Evolutionary conservation across 2,888 invertebrate species (phyloP), one percentile per base, ranked within the genome.

Genomic region (Hydriomena furcata): DNA sequence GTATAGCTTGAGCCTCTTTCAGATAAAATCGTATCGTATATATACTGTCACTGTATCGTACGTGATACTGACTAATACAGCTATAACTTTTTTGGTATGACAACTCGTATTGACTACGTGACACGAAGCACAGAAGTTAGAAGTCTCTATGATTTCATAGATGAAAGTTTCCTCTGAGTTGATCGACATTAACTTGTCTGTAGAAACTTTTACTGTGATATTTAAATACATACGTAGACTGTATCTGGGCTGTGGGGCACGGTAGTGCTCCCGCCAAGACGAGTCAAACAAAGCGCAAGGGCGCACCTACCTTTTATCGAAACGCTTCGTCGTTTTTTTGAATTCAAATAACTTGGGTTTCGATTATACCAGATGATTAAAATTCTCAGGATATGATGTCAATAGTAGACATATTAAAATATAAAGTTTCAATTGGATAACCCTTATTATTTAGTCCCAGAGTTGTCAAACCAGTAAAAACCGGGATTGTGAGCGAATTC

Each of bases 91-190:
- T 41, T 32, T 13, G 8, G 20, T 30, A 17, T 21, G 3, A 21
- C 30, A 10, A 20, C n/a, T n/a, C n/a, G n/a, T 21, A 38, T 12
- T 34, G 36, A 7, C 32, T 52, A 52, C 52, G 52, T 52, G 52
- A 46, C 42, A 13, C 32, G 17, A 46, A 38, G 28, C 52, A 52
- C 41, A 36, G 24, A 30, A 10, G 20, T 25, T 21, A 5, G 7
- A 5, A 21, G 34, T 23, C 23, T 7, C 25, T 27, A 28, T 7
- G 20, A 34, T 23, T 34, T 34, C 21, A 8, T 30, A 38, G 13
- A 25, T 4, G n/a, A 7, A 46, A 34, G 17, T 35, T 35, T 34
- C 11, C 30, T 10, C 8, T 10, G 5, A 30, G 41, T 24, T 13
- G 2, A 17, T 17, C 17, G 27, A 38, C 38, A n/a, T 27, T 8